Conservation (phyloP, 1,140 invertebrate genomes). For the Meloidogyne chitwoodi region DNA sequence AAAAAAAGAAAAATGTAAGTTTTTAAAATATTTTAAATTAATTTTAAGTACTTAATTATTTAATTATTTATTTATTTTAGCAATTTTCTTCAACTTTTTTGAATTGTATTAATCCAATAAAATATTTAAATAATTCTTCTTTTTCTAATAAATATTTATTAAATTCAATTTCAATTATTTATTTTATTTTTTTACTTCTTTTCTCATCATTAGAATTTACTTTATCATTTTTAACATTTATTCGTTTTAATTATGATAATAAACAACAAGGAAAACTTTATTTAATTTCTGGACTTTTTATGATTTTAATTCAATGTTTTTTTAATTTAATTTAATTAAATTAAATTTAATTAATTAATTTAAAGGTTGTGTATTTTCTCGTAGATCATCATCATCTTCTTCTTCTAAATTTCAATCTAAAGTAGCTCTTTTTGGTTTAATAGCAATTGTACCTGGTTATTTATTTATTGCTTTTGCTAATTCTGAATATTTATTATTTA, state of each 20-base stretch:
- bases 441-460: slow-evolving; percentile 81
- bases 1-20: slow-evolving; percentile 1
- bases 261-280: slow-evolving; percentile 98
- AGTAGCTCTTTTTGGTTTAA: slow-evolving; percentile 75
- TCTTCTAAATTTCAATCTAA: slow-evolving; percentile 72
- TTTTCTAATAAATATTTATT: background rate
- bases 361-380: slow-evolving; percentile 71
- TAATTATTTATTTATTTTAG: background rate
- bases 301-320: slow-evolving; percentile 85
- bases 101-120: background rate
- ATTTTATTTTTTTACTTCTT: slow-evolving; percentile 90
- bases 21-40: slow-evolving; percentile 15
- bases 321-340: background rate
- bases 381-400: slow-evolving; percentile 68
- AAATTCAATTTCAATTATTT: slow-evolving; percentile 65
- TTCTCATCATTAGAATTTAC: slow-evolving; percentile 97
- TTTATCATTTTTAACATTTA: slow-evolving; percentile 89
- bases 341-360: background rate
- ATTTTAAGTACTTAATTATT: background rate
- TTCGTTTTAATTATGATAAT: slow-evolving; percentile 81
- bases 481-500: slow-evolving; percentile 67
- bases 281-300: slow-evolving; percentile 81
- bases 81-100: background rate
- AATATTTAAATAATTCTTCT: background rate
- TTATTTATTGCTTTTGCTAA: slow-evolving; percentile 75